These are phyloP conservation scores for Lochmaea capreae DNA, from an alignment of 2,888 invertebrate species.

Conservation along the genomic window DNA sequence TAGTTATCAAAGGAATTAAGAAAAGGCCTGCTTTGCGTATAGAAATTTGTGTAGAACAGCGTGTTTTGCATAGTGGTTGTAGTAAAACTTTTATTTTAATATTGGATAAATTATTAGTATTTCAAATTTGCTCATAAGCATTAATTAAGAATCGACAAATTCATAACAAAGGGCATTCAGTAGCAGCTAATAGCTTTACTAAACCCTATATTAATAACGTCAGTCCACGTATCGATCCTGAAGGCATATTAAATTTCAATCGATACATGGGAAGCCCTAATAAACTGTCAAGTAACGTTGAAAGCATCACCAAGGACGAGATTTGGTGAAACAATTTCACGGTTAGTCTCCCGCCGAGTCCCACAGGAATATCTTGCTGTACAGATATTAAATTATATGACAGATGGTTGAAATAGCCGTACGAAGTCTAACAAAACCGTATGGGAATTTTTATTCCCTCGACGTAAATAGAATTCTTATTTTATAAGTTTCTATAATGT, in stretches of 20 bases:
- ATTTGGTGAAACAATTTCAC: constrained; percentile 58
- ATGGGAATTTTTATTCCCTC: constrained; percentile 39
- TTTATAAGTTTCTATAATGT: neutral
- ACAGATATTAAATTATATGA: constrained; percentile 55
- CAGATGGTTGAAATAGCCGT: constrained; percentile 55
- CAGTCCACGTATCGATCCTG: constrained; percentile 29
- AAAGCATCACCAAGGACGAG: constrained; percentile 54
- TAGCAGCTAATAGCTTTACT: constrained; percentile 4
- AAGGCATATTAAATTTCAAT: constrained; percentile 51
- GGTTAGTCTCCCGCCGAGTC: constrained; percentile 46
- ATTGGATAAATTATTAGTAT: no score
- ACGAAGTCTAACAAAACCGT: constrained; percentile 43
- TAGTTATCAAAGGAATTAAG: no score
- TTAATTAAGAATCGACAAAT: neutral
- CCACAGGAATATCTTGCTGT: constrained; percentile 39
- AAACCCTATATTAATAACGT: constrained; percentile 14
- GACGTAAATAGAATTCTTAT: constrained; percentile 4
- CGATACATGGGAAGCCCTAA: constrained; percentile 51
- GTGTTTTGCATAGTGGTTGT: no score
- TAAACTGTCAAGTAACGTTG: constrained; percentile 52
- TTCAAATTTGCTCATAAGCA: neutral
- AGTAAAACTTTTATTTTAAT: no score
- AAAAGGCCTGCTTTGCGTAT: no score
- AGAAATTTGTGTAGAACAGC: no score
- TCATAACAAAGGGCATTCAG: neutral